Evolutionary conservation across 1,140 invertebrate species (phyloP).

Genomic region (Antheraea pernyi): DNA sequence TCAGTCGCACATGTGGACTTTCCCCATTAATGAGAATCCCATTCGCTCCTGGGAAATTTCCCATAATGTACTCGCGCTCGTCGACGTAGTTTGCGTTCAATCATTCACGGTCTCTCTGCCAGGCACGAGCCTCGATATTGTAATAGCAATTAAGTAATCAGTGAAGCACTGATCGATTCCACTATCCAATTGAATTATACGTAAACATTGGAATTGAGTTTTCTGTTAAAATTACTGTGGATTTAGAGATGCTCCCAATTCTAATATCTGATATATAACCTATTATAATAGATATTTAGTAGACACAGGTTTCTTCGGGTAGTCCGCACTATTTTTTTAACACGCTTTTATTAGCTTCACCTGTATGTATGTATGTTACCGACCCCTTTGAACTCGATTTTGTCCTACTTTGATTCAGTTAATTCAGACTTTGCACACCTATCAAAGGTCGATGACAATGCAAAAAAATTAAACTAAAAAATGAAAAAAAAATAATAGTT

Average conservation of each 20-base stretch:
- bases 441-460: too few relatives aligned
- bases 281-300: too few relatives aligned
- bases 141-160: constrained; percentile 14
- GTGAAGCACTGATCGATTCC: not conserved
- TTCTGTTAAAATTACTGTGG: not conserved
- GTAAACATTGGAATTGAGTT: not conserved
- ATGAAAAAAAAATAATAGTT: too few relatives aligned
- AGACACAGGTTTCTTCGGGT: too few relatives aligned
- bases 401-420: too few relatives aligned
- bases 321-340: too few relatives aligned
- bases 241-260: not conserved
- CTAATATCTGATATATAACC: not conserved
- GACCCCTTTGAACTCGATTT: too few relatives aligned
- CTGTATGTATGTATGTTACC: too few relatives aligned
- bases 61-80: constrained; percentile 41
- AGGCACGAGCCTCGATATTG: constrained; percentile 8
- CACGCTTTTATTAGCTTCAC: too few relatives aligned
- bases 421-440: too few relatives aligned
- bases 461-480: too few relatives aligned
- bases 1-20: constrained; percentile 51
- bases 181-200: not conserved
- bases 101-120: constrained; percentile 32
- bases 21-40: constrained; percentile 58
- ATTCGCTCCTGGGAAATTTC: constrained; percentile 58
- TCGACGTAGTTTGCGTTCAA: constrained; percentile 34